These are phyloP conservation scores for Erythrocercus mccallii DNA, from an alignment of 2,113 vertebrate species.

Conservation along the genomic window DNA sequence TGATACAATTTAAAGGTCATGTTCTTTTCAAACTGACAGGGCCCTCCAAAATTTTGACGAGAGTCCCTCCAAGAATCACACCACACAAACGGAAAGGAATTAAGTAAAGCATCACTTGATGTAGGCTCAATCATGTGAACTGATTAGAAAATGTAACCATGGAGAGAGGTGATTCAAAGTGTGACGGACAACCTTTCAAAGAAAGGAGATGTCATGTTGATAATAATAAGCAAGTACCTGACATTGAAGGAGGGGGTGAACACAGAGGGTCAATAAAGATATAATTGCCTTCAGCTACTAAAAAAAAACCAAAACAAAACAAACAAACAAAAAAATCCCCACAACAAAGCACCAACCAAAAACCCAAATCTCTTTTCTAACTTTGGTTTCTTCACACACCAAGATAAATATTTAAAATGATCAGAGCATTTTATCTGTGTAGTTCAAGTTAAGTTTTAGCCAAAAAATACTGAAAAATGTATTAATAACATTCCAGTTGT, in stretches of 20 bases:
- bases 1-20: constrained; percentile 99
- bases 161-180: constrained; percentile 62
- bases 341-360: not conserved
- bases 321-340: not conserved
- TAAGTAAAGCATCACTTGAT: constrained; percentile 83
- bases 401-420: not conserved
- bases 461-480: not conserved
- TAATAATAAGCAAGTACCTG: constrained; percentile 68
- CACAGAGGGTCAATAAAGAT: constrained; percentile 69
- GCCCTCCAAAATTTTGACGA: constrained; percentile 97
- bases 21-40: constrained; percentile 99
- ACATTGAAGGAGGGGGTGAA: constrained; percentile 33
- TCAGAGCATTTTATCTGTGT: not conserved
- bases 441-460: not conserved
- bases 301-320: not conserved
- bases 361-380: not conserved
- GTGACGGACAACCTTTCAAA: constrained; percentile 74
- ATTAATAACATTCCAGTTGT: not conserved
- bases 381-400: not conserved
- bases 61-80: constrained; percentile 88
- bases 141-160: constrained; percentile 81
- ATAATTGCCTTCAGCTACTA: constrained; percentile 64
- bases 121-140: constrained; percentile 85
- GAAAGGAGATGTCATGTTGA: constrained; percentile 71
- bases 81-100: constrained; percentile 82